Evolutionary conservation across 1,140 invertebrate species (phyloP).

Genomic region (Temnothorax longispinosus): DNA sequence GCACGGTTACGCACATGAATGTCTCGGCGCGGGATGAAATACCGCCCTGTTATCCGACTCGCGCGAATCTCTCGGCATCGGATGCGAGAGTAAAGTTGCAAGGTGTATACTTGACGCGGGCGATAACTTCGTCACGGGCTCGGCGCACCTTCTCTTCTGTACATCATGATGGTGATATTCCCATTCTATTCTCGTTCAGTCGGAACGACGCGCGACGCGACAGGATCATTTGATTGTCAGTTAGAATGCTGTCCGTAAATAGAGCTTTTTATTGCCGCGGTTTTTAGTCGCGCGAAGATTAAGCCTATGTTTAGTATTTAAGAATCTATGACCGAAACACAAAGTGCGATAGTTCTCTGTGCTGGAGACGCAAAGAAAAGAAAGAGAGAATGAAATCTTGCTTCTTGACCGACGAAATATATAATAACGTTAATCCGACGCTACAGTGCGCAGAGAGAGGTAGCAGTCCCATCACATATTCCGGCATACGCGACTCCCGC

Average conservation of each 20-base stretch:
- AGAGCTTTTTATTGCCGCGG: not conserved
- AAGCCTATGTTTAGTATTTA: not conserved
- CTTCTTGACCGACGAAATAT: constrained; percentile 21
- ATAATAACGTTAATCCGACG: constrained; percentile 23
- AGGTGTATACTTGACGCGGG: constrained; percentile 26
- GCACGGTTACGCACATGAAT: constrained; percentile 69
- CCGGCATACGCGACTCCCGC: constrained; percentile 30
- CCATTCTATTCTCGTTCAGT: constrained; percentile 12
- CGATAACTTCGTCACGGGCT: constrained; percentile 19
- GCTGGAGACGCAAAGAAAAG: not conserved
- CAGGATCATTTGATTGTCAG: constrained; percentile 17
- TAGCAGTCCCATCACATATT: not conserved
- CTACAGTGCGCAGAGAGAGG: not conserved
- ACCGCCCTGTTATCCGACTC: constrained; percentile 64
- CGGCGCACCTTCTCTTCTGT: not conserved
- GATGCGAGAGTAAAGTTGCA: constrained; percentile 20
- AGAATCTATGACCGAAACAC: not conserved
- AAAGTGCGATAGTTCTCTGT: not conserved
- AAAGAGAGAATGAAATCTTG: not conserved
- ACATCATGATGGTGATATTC: not conserved
- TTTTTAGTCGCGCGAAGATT: constrained; percentile 10
- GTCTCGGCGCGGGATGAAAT: constrained; percentile 66
- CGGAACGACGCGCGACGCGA: constrained; percentile 26
- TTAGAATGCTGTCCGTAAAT: constrained; percentile 16
- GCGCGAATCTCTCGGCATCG: constrained; percentile 4